These are phyloP conservation scores for Zaprionus obscuricornis DNA, from an alignment of 2,888 invertebrate species.

Conservation along the genomic window DNA sequence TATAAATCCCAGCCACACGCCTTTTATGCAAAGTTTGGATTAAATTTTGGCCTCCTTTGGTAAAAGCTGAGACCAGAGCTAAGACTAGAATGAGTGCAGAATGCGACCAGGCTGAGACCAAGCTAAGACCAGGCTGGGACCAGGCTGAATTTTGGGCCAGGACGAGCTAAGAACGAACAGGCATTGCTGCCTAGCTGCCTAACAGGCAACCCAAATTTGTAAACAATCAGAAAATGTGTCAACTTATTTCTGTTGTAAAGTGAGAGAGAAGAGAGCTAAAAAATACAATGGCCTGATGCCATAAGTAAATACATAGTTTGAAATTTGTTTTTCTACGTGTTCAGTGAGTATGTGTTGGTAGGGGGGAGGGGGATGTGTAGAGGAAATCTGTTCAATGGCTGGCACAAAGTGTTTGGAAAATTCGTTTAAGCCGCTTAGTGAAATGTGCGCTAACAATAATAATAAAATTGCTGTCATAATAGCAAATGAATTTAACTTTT, in stretches of 20 bases:
- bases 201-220: constrained; percentile 71
- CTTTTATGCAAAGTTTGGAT: constrained; percentile 75
- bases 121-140: constrained; percentile 19
- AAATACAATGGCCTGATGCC: constrained; percentile 66
- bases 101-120: not conserved
- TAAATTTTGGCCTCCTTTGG: constrained; percentile 56
- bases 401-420: constrained; percentile 53
- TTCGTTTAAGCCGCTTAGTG: constrained; percentile 70
- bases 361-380: no score
- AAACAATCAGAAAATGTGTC: constrained; percentile 76
- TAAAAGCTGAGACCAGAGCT: constrained; percentile 21
- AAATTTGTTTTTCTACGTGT: constrained; percentile 72
- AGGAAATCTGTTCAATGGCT: not conserved
- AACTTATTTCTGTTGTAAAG: constrained; percentile 63
- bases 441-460: constrained; percentile 66
- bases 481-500: constrained; percentile 53
- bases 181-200: constrained; percentile 14
- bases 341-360: constrained; percentile 22
- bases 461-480: constrained; percentile 60
- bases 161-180: not conserved
- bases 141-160: no score
- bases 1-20: constrained; percentile 70
- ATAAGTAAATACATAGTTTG: constrained; percentile 76
- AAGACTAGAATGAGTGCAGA: constrained; percentile 13
- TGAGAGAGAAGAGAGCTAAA: constrained; percentile 8